Base-by-base conservation (phyloP, 2,113 vertebrate genomes). In the Poecilia latipinna region DNA sequence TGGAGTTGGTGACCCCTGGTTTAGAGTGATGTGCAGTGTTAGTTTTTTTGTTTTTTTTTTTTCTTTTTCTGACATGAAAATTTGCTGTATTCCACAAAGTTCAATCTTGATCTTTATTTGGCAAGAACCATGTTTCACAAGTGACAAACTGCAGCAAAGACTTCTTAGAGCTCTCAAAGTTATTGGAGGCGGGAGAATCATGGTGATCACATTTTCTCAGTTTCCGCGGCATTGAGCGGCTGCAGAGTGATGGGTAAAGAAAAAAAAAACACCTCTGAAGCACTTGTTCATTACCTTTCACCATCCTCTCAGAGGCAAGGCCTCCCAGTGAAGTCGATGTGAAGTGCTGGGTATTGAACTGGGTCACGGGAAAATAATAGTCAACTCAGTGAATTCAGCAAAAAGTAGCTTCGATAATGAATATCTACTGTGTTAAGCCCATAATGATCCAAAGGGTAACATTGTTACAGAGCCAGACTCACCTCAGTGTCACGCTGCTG, bases 381-480 rank as follows among this genome's bases (percentile, higher is more conserved):
- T 78, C 73, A 37, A 10, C 78, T 57, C 77, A 81, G 75, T 75
- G 74, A 86, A 86, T 86, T 77, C 67, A 51, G 65, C 63, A 68
- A 84, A 88, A 84, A 88, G 85, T 74, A 67, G 71, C 70, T 71
- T 51, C 29, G 32, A 68, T 91, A 89, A 90, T 86, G 83, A 90
- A 90, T 77, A 85, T 85, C 54, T 75, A 83, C 86, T 48, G 77
- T 82, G 88, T 83, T 89, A 88, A 92, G 87, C 88, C 84, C 77
- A 85, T 89, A 87, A 88, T 88, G 82, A 90, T 86, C 68, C 80
- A 86, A 87, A 86, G 90, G 85, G 83, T 87, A 79, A 78, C 72
- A 75, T 75, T 54, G 78, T 85, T 87, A 77, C 80, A 68, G 74
- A 82, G 80, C 80, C 68, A 42, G 78, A 28, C 83, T 86, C 87